Conservation (phyloP, 2,797 vertebrate species). For the Scolopax bukidnonensis region DNA sequence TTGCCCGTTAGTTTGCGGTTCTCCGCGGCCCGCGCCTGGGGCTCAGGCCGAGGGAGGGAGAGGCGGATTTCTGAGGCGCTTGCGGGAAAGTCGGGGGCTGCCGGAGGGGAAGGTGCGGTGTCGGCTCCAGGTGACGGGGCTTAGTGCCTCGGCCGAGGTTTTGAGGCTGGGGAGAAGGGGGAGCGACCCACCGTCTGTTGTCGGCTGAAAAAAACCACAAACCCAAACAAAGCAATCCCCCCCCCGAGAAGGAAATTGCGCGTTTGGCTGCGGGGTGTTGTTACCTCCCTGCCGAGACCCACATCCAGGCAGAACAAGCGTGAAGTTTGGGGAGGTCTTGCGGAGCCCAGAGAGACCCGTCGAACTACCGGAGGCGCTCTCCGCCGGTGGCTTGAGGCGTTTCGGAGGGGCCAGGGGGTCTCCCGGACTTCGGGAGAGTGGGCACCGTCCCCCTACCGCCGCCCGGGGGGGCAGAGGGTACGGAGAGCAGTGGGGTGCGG, state of each 20-base stretch:
- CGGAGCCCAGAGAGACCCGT: neutral
- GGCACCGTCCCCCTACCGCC: neutral
- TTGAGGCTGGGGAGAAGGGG: neutral
- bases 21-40: neutral
- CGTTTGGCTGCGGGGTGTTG: neutral
- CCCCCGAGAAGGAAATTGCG: neutral
- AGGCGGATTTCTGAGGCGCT: neutral
- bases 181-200: neutral
- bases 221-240: neutral
- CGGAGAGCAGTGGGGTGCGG: too few species aligned
- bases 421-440: neutral
- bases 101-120: neutral
- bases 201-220: neutral
- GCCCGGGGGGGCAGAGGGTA: too few species aligned
- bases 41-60: neutral
- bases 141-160: neutral
- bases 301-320: neutral
- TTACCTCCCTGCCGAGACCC: neutral
- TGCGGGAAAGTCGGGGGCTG: neutral
- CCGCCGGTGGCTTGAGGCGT: neutral
- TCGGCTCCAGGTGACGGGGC: neutral
- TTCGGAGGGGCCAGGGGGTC: neutral
- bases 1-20: too few species aligned
- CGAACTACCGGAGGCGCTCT: neutral
- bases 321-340: neutral